These are phyloP conservation scores for Lasioglossum oenotherae DNA, from an alignment of 2,888 invertebrate species.

Conservation along the genomic window DNA sequence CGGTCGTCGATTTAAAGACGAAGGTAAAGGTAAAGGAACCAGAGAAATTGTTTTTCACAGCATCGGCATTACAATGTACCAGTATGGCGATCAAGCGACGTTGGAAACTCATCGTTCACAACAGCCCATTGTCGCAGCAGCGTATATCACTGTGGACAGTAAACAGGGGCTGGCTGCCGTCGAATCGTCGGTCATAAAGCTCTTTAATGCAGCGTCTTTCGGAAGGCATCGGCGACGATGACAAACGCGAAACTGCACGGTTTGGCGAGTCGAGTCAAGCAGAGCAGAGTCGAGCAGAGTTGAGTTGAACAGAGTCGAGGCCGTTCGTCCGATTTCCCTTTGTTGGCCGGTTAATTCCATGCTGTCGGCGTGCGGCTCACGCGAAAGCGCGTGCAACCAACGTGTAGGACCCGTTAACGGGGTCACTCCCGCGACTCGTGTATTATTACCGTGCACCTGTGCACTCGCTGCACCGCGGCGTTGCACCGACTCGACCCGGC, in stretches of 20 bases:
- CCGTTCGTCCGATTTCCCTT: conserved; percentile 59
- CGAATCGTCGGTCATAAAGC: conserved; percentile 2
- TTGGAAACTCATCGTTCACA: not conserved
- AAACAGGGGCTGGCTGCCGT: not conserved
- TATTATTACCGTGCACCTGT: conserved; percentile 64
- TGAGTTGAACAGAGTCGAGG: conserved; percentile 13
- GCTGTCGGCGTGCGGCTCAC: conserved; percentile 27
- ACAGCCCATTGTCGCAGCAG: not conserved
- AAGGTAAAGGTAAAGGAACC: not conserved
- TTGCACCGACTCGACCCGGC: conserved; percentile 16
- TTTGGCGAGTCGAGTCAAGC: not conserved
- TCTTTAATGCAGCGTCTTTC: conserved; percentile 22
- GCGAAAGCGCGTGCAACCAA: conserved; percentile 29
- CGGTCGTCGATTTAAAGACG: no score
- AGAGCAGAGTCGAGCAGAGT: not conserved
- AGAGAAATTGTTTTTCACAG: not conserved
- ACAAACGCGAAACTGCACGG: conserved; percentile 16
- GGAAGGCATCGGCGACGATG: conserved; percentile 29
- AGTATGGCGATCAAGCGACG: not conserved
- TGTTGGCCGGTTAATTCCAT: conserved; percentile 58
- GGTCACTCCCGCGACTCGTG: conserved; percentile 63
- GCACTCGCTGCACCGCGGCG: conserved; percentile 25
- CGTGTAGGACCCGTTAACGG: conserved; percentile 60
- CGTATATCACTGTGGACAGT: conserved; percentile 2
- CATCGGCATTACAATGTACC: not conserved